Evolutionary conservation across 35 echinoderm and acorn worm genomes (phyloP).

Genomic region (Apostichopus californicus): DNA sequence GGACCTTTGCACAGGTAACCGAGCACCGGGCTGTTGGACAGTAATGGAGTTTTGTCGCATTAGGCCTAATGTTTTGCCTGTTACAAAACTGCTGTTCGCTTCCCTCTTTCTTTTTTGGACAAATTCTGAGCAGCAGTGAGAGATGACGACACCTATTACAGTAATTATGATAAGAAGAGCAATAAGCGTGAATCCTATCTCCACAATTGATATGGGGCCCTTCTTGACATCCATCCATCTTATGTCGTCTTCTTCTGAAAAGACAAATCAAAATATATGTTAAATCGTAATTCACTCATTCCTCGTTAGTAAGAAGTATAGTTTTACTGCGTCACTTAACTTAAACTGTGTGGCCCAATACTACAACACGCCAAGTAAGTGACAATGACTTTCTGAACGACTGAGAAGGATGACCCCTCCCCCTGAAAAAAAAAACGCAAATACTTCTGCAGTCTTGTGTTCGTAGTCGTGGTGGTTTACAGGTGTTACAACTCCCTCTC

Average conservation of each 20-base stretch:
- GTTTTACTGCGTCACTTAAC: too few species aligned
- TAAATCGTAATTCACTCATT: too few species aligned
- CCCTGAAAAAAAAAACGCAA: too few species aligned
- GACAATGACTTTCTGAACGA: too few species aligned
- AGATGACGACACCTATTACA: neutral
- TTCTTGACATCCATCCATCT: constrained; percentile 40
- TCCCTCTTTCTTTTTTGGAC: neutral
- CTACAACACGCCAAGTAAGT: too few species aligned
- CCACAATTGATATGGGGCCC: constrained; percentile 40
- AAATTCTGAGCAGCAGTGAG: constrained; percentile 24
- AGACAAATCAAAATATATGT: neutral
- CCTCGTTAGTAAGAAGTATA: too few species aligned
- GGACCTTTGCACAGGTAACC: constrained; percentile 31
- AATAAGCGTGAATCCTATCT: constrained; percentile 22
- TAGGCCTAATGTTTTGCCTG: neutral
- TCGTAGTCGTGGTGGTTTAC: too few species aligned
- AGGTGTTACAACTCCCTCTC: too few species aligned
- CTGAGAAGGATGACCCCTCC: too few species aligned
- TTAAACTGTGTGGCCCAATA: too few species aligned
- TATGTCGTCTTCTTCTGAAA: constrained; percentile 11
- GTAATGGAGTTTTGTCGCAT: constrained; percentile 1
- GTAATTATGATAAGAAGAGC: constrained; percentile 18
- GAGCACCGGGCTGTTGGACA: neutral
- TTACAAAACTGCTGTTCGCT: neutral
- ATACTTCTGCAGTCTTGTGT: too few species aligned